Conservation (phyloP, 2,113 vertebrate species). For the Arenaria interpres region DNA sequence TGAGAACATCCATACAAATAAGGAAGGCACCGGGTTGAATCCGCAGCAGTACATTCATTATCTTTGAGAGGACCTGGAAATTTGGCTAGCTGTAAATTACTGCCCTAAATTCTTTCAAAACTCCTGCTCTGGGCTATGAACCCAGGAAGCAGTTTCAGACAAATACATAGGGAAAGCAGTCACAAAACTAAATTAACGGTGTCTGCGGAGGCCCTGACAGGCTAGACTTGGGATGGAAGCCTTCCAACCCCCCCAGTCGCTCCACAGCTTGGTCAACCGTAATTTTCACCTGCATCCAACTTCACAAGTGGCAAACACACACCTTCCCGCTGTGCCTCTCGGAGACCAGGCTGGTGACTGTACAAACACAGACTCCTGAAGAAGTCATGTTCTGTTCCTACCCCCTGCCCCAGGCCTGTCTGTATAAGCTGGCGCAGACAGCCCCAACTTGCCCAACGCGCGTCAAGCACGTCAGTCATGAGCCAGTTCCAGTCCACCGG, state of each 20-base stretch:
- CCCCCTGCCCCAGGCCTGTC: background rate
- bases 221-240: background rate
- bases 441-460: background rate
- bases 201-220: background rate
- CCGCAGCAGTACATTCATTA: background rate
- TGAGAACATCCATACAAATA: background rate
- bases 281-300: background rate
- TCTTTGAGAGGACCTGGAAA: background rate
- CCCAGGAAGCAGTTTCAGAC: background rate
- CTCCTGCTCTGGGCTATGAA: background rate
- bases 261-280: background rate
- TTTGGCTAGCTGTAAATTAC: background rate
- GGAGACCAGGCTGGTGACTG: background rate
- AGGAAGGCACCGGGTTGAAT: background rate
- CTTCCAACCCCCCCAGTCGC: background rate
- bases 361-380: background rate
- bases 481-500: background rate
- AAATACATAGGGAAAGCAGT: background rate
- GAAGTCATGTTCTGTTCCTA: background rate
- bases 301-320: background rate
- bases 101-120: background rate
- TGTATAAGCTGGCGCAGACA: background rate
- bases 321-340: background rate
- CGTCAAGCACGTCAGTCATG: background rate
- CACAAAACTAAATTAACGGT: background rate